Evolutionary conservation across 2,888 invertebrate genomes (phyloP).

Genomic region (Hyles lineata): DNA sequence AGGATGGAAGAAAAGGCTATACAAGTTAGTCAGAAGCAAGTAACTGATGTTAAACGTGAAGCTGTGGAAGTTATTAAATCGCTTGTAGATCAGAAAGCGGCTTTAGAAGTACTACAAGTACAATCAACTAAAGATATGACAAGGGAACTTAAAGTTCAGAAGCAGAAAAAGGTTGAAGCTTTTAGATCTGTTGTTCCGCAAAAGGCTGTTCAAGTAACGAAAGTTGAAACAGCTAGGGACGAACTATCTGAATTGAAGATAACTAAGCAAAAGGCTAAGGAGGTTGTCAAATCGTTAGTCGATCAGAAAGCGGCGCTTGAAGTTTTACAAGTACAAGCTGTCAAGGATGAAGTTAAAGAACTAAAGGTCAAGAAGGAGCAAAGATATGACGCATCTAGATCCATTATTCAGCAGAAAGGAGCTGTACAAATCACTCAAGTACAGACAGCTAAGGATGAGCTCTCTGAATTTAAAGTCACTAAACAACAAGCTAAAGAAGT

Average conservation of each 20-base stretch:
- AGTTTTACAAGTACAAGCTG: conserved; percentile 43
- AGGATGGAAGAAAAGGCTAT: conserved; percentile 27
- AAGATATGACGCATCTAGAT: conserved; percentile 23
- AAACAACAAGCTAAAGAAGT: conserved; percentile 25
- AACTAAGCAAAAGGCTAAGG: conserved; percentile 7
- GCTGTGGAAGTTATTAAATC: conserved; percentile 11
- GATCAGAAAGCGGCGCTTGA: conserved; percentile 34
- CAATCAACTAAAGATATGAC: conserved; percentile 41
- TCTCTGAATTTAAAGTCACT: conserved; percentile 2
- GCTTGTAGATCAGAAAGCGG: conserved; percentile 31
- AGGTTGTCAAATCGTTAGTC: conserved; percentile 8
- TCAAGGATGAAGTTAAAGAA: conserved; percentile 40
- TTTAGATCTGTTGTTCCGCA: conserved; percentile 17
- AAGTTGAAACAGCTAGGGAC: not conserved
- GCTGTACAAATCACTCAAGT: conserved; percentile 22
- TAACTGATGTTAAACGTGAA: not conserved
- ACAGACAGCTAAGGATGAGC: conserved; percentile 7
- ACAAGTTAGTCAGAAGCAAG: conserved; percentile 11
- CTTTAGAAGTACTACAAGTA: conserved; percentile 39
- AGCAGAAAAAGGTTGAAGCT: conserved; percentile 28
- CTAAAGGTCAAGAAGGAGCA: conserved; percentile 26
- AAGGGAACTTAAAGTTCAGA: conserved; percentile 33
- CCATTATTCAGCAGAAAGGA: conserved; percentile 36
- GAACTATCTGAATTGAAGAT: conserved; percentile 2
- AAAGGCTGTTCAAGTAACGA: conserved; percentile 30